Conservation (phyloP, 2,888 invertebrate species). For the Pecten maximus region DNA sequence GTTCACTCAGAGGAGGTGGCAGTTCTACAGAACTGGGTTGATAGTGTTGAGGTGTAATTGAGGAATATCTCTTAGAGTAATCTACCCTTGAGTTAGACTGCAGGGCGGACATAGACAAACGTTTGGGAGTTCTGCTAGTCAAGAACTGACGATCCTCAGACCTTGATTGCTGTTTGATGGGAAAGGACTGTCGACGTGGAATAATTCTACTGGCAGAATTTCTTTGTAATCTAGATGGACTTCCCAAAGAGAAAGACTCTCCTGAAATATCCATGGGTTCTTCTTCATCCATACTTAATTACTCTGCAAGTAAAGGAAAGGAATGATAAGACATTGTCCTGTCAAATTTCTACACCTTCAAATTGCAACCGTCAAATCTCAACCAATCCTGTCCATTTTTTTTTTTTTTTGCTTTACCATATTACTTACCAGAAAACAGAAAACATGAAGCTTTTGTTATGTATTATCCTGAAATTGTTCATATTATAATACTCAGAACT, state of each 20-base stretch:
- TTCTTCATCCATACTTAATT: slow-evolving; percentile 54
- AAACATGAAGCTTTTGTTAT: too few species aligned
- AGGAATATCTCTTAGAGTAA: background rate
- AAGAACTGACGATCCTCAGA: background rate
- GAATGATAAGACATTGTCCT: too few species aligned
- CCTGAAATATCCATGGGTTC: slow-evolving; percentile 68
- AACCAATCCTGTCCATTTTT: too few species aligned
- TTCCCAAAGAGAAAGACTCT: slow-evolving; percentile 53
- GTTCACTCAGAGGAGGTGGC: background rate
- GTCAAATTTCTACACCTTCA: too few species aligned
- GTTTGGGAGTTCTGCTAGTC: background rate
- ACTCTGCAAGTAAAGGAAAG: background rate
- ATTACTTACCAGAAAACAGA: too few species aligned
- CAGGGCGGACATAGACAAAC: background rate
- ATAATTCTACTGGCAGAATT: background rate
- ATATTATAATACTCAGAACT: too few species aligned
- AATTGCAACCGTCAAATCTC: too few species aligned
- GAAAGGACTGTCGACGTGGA: slow-evolving; percentile 20
- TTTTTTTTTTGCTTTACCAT: too few species aligned
- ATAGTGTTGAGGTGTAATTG: background rate
- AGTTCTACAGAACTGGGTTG: background rate
- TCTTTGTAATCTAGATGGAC: background rate
- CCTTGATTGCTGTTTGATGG: background rate
- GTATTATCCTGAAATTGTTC: too few species aligned
- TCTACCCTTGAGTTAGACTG: background rate